Percentiles rank a stretch among this genome's conserved stretches.
These are phyloP conservation scores for Pantherophis vulpinus DNA, from an alignment of 2,797 vertebrate species.

Conservation along the genomic window DNA sequence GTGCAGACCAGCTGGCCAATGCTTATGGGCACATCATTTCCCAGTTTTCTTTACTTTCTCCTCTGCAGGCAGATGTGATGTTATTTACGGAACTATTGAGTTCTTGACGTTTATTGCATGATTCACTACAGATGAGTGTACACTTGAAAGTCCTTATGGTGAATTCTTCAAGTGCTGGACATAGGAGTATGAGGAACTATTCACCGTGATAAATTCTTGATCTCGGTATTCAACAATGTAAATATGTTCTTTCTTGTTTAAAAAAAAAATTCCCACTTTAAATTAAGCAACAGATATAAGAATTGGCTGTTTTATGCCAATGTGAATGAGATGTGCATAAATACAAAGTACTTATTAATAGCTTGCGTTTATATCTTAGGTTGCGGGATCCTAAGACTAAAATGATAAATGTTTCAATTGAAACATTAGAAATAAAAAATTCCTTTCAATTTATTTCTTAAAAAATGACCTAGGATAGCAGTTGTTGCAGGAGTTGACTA, in stretches of 20 bases:
- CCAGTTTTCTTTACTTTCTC: no score
- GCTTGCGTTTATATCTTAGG: background rate
- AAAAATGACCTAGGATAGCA: background rate
- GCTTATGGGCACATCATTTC: no score
- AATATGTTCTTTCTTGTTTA: background rate
- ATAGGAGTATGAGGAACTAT: background rate
- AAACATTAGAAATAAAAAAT: background rate
- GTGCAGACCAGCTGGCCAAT: no score
- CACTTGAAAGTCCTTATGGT: constrained; percentile 41
- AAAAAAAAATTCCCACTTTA: background rate
- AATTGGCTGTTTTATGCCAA: background rate
- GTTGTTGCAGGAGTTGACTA: background rate
- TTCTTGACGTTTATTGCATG: constrained; percentile 43
- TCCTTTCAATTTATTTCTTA: background rate
- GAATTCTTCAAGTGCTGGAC: constrained; percentile 48
- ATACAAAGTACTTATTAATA: background rate
- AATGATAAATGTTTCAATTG: background rate
- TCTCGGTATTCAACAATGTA: background rate
- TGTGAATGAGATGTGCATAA: background rate
- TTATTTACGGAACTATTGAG: background rate
- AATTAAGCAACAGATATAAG: background rate
- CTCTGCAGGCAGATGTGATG: no score
- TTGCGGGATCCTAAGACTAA: background rate
- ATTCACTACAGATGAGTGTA: constrained; percentile 41
- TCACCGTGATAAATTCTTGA: background rate